Base-by-base conservation (phyloP, 2,113 vertebrate species). In the Pan paniscus region DNA sequence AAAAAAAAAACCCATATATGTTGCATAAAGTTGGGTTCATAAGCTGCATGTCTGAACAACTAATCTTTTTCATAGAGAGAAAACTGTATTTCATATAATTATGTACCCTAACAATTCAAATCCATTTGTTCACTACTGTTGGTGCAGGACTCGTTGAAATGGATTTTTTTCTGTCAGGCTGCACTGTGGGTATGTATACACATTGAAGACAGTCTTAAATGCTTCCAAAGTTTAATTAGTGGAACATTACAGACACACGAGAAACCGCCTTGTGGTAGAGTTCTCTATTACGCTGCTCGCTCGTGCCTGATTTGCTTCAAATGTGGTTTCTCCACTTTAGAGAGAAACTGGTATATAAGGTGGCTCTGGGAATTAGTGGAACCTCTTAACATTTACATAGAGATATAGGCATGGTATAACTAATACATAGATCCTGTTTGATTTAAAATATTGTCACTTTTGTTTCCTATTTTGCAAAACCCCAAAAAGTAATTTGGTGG, bases 141-240 rank as follows among this genome's bases (percentile, higher is more conserved):
- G 48, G 18, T 61, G 59, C 70, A 64, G 79, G 93, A 79, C 88
- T 97, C 48, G 64, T 40, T 79, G 91, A 96, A 97, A 93, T 88
- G 64, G 76, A 89, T 88, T 70, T 87, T 85, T 91, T 95, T 93
- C 67, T 89, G 88, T 84, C 95, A 84, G 89, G 8, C 64, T 94
- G 35, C 11, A 40, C 88, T 93, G 55, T 94, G 46, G 59, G 16
- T 95, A 38, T 43, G 18, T 95, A 35, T 35, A 94, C 35, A 89
- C 46, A 73, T 35, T 61, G 72, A 91, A 86, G 40, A 79, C 4
- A 22, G 46, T 85, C 93, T 93, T 94, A 94, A 81, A 90, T 68
- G 85, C 76, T 67, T 95, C 84, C 92, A 78, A 94, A 46, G 46
- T 64, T 90, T 97, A 92, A 95, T 96, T 97, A 88, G 76, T 78